A percentile compares a stretch with the other conserved stretches of the same genome.
phyloP scores from a whole-genome alignment of 2,888 invertebrate species.

The Pseudoips prasinana region DNA sequence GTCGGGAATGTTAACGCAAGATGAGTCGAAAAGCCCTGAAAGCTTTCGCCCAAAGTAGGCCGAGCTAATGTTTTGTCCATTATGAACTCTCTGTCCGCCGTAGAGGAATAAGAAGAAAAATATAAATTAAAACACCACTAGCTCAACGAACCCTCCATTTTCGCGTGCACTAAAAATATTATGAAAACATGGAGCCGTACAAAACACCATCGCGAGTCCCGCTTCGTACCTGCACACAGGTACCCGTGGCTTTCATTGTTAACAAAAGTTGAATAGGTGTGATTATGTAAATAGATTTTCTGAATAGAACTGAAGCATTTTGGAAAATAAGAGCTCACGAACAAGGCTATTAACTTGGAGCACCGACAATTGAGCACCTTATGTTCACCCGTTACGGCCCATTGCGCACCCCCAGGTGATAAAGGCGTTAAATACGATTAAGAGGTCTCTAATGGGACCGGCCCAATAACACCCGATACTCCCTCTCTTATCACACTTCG shows the following conservation, averaged over 20 bases:
- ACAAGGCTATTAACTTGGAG: slow-evolving; percentile 36
- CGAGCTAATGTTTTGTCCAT: slow-evolving; percentile 75
- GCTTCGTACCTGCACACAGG: too few relatives aligned
- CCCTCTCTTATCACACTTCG: slow-evolving; percentile 70
- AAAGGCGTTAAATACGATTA: slow-evolving; percentile 76
- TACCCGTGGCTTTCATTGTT: too few relatives aligned
- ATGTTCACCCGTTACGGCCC: slow-evolving; percentile 52
- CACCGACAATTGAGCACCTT: slow-evolving; percentile 43
- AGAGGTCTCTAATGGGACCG: slow-evolving; percentile 65
- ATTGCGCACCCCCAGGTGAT: slow-evolving; percentile 75
- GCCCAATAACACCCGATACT: slow-evolving; percentile 64
- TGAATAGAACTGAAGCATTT: slow-evolving; percentile 29
- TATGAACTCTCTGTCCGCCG: slow-evolving; percentile 57
- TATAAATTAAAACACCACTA: slow-evolving; percentile 60
- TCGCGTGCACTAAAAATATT: slow-evolving; percentile 34
- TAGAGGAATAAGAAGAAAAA: slow-evolving; percentile 52
- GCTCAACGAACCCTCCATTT: slow-evolving; percentile 36
- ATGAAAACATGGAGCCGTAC: too few relatives aligned
- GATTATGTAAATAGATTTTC: slow-evolving; percentile 39
- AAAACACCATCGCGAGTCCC: too few relatives aligned
- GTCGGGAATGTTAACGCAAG: slow-evolving; percentile 47
- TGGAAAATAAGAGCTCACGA: too few relatives aligned
- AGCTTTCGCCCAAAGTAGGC: slow-evolving; percentile 71
- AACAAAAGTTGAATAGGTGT: too few relatives aligned
- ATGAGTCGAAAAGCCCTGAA: slow-evolving; percentile 64